Evolutionary conservation across 2,113 vertebrate species (phyloP), one percentile per base, ranked within the genome.

Genomic region (Embiotoca jacksoni): DNA sequence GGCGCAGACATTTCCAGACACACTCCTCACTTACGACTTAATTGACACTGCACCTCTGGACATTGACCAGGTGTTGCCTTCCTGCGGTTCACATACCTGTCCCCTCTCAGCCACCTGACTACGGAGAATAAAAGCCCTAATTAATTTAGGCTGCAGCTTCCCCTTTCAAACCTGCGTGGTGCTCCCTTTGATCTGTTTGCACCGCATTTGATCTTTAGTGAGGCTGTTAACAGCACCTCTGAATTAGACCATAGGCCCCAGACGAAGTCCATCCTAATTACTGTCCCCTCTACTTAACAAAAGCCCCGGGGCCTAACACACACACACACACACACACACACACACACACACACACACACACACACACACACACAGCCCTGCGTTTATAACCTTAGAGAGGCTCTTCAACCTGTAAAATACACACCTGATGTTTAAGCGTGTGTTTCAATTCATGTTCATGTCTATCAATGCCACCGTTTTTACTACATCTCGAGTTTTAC

Each of bases 191-290:
- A 94, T 94, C 87, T 87, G 68, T 87, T 83, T 75, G 69, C 78
- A 62, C 73, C 56, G 82, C 79, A 92, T 92, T 92, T 94, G 91
- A 92, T 94, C 90, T 94, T 93, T 92, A 91, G 78, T 88, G 88
- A 86, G 84, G 89, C 88, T 85, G 89, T 92, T 92, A 91, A 92
- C 92, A 88, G 78, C 82, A 69, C 80, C 80, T 13, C 81, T 83
- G 79, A 91, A 90, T 90, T 81, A 90, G 72, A 84, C 83, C 75
- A 35, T 36, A 44, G 76, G 87, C 78, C 83, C 77, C 85, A 78
- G 89, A 88, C 79, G 9, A 81, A 84, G 85, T 89, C 87, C 75
- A 30, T 79, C 85, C 88, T 90, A 91, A 92, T 92, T 88, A 91
- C 72, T 31, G 35, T 84, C 75, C 87, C 80, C 83, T 88, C 66